Evolutionary conservation across 2,888 invertebrate species (phyloP), one percentile per base, ranked within the genome.

Genomic region (Peribatodes rhomboidaria): DNA sequence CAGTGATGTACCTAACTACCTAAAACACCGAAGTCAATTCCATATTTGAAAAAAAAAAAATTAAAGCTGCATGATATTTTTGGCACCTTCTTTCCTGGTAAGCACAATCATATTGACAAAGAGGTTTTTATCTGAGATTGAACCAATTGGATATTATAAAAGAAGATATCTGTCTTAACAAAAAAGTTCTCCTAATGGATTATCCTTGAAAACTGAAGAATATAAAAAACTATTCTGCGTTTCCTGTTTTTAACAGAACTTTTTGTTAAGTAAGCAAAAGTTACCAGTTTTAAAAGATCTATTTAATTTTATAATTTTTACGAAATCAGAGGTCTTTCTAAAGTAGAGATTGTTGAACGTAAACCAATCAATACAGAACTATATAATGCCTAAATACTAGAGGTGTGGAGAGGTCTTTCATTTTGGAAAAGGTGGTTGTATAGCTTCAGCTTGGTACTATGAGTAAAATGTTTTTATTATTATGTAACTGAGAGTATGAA

Each of bases 401-500:
- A 16, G 46, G 9, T 11, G 18, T 10, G 2, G 2, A 47, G 14
- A 49, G 59, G 27, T 57, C 59, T 61, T 50, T 39, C 16, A 47
- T 49, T 3, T 18, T 66, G 56, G 66, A 50, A n/a, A 22, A n/a
- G n/a, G 33, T 41, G 31, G n/a, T 49, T 22, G 44, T 37, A 50
- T 57, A 57, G 44, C 49, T 66, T 54, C 47, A 52, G 54, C 52
- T 50, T 47, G 52, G 39, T 41, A 77, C 73, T 80, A 85, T 83
- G 79, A 74, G 79, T 79, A 47, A 79, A 85, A 82, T 85, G 80
- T 85, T 85, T 83, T 58, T 75, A 77, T 77, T 77, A 72, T 90
- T 89, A 88, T 82, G 83, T 87, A 91, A 90, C 73, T 68, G 60
- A 73, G 69, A 72, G 69, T 60, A 77, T 79, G 76, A 77, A 79